These are phyloP conservation scores for Apodemia mormo DNA, from an alignment of 2,888 invertebrate species.

Conservation along the genomic window DNA sequence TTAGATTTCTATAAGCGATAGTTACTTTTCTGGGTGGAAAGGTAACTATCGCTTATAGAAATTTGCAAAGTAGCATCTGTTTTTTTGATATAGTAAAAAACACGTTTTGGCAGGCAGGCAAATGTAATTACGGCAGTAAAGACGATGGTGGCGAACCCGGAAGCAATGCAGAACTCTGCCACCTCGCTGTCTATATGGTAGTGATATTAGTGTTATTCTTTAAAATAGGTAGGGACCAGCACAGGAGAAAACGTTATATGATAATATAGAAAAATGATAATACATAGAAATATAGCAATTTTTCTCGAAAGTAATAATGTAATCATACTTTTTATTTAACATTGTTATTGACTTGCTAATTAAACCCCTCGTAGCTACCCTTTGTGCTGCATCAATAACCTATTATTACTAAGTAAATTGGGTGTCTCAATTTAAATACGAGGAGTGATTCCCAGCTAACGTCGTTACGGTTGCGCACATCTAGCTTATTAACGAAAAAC, in stretches of 20 bases:
- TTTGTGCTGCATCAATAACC: neutral
- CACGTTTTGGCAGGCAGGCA: no score
- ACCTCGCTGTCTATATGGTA: no score
- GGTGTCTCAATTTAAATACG: constrained; percentile 28
- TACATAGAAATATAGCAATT: neutral
- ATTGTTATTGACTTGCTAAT: neutral
- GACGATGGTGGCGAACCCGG: no score
- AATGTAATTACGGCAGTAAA: no score
- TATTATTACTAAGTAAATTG: constrained; percentile 19
- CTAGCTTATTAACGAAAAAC: constrained; percentile 59
- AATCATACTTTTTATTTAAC: neutral
- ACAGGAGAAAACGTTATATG: neutral
- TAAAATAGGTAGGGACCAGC: neutral
- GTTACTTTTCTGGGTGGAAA: no score
- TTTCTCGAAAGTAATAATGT: neutral
- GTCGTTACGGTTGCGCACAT: constrained; percentile 39
- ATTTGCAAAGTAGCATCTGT: no score
- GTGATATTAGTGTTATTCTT: neutral
- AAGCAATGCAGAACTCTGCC: no score
- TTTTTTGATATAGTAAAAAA: no score
- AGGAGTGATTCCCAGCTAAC: constrained; percentile 27
- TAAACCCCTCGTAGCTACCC: neutral
- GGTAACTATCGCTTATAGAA: no score
- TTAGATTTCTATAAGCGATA: no score
- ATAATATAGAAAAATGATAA: neutral